phyloP scores from a whole-genome alignment of 2,888 invertebrate genomes.

The Trachelus tabidus region DNA sequence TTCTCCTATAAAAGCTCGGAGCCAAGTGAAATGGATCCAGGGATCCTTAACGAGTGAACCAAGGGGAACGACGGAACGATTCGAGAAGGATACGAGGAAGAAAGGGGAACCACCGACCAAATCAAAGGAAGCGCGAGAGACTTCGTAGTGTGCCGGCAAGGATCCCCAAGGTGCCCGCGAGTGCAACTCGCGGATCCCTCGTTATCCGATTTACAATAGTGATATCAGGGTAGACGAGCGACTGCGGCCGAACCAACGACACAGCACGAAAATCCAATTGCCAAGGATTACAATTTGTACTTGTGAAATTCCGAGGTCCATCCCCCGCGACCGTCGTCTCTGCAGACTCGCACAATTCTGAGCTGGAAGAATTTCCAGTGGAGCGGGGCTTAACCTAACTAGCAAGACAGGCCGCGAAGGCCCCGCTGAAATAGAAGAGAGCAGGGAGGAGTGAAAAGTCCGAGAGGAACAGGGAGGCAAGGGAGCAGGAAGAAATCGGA shows the following conservation, averaged over 20 bases:
- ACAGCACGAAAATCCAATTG: conserved; percentile 35
- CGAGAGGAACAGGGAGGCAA: background rate
- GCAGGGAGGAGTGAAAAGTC: no score
- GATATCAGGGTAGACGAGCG: no score
- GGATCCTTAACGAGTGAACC: background rate
- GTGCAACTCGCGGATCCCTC: no score
- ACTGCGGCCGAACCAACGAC: background rate
- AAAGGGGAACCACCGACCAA: background rate
- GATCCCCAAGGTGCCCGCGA: no score
- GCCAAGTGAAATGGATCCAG: conserved; percentile 41
- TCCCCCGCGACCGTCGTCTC: conserved; percentile 4
- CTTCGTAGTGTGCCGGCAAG: no score
- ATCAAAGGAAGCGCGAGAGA: no score
- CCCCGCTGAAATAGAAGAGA: no score
- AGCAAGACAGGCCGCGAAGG: no score
- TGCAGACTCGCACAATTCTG: background rate
- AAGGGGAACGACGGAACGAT: background rate
- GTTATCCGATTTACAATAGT: no score
- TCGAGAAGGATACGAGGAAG: background rate
- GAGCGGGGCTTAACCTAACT: no score
- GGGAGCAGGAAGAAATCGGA: conserved; percentile 40
- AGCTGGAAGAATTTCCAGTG: conserved; percentile 1
- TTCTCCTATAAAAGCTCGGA: conserved; percentile 41
- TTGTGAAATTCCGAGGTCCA: conserved; percentile 4
- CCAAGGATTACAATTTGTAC: conserved; percentile 42